A percentile compares a stretch with the other conserved stretches of the same genome.
These are phyloP conservation scores for Circaetus cinerascens DNA, from an alignment of 2,113 vertebrate genomes.

Conservation along the genomic window DNA sequence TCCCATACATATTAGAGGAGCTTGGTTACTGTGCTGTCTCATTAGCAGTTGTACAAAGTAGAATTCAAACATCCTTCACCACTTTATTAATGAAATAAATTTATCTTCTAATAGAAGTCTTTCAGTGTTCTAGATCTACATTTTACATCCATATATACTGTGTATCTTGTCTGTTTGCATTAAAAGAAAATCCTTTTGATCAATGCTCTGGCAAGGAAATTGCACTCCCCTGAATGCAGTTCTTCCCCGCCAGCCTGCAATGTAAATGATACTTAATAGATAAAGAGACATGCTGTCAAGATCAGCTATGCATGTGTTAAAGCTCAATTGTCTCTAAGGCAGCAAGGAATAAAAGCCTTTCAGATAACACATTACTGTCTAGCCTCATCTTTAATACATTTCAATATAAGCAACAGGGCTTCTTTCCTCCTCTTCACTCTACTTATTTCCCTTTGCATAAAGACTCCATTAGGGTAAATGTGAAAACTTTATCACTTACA, in stretches of 20 bases:
- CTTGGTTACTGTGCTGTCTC: neutral
- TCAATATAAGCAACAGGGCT: neutral
- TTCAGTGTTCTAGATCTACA: neutral
- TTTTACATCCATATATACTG: neutral
- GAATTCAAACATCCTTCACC: neutral
- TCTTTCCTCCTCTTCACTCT: neutral
- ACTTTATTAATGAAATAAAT: neutral
- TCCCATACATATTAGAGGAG: neutral
- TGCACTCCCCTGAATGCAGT: neutral
- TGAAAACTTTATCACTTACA: neutral
- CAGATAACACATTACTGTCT: neutral
- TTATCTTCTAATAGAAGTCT: neutral
- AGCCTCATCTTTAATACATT: neutral
- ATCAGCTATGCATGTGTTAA: neutral
- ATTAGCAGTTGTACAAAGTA: neutral
- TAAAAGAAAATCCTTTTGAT: constrained; percentile 35
- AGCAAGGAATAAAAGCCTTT: constrained; percentile 15
- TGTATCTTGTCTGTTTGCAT: constrained; percentile 30
- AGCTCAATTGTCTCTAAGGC: neutral
- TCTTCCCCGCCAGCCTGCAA: neutral
- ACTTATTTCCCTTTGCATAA: neutral
- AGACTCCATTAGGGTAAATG: neutral
- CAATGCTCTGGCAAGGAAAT: neutral
- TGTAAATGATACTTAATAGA: constrained; percentile 32
- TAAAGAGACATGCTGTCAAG: neutral